Base-by-base conservation (phyloP, 2,113 vertebrate genomes). In the Neofelis nebulosa region DNA sequence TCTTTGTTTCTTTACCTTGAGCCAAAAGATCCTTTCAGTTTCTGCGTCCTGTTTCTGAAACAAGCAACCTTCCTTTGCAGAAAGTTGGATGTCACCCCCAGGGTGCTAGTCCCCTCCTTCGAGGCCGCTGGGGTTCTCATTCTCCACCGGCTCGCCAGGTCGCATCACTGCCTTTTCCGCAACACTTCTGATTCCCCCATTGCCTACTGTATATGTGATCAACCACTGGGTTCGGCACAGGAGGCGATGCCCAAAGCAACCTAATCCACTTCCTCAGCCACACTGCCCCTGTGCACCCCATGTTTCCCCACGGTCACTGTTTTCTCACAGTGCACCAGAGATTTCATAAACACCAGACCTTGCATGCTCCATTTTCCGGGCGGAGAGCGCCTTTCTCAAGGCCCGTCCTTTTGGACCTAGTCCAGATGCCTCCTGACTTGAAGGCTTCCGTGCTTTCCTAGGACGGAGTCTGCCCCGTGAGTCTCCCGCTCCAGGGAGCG, bases 191-290 rank as follows among this genome's bases (percentile, higher is more conserved):
- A 7, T 36, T 15, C 8, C 63, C 63, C 68, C 2, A 0, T 4
- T 15, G 57, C 27, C 82, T 36, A 27, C 18, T 2, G 0, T 50
- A 2, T 16, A 0, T 0, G 0, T 50, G 9, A 2, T 36, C 27
- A 16, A 2, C 38, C 38, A 11, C 14, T 4, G 31, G n/a, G n/a
- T 13, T 15, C 0, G 12, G 3, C 8, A 0, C 7, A 9, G 3
- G 1, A 48, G 57, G 19, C 27, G 14, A 8, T 48, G 57, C 29
- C 33, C 31, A 57, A 31, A 19, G 9, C 2, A 13, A 12, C 65
- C 23, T 0, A 0, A 0, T 19, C 15, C 0, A 10, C 15, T 0
- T 27, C 13, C n/a, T 41, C 14, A 1, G 10, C 27, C 50, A 25
- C 11, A 1, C 8, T 55, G 4, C 7, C 4, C 33, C 36, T 23